Conservation (phyloP, 64 coral and sea anemone genomes). For the Platygyra sinensis region DNA sequence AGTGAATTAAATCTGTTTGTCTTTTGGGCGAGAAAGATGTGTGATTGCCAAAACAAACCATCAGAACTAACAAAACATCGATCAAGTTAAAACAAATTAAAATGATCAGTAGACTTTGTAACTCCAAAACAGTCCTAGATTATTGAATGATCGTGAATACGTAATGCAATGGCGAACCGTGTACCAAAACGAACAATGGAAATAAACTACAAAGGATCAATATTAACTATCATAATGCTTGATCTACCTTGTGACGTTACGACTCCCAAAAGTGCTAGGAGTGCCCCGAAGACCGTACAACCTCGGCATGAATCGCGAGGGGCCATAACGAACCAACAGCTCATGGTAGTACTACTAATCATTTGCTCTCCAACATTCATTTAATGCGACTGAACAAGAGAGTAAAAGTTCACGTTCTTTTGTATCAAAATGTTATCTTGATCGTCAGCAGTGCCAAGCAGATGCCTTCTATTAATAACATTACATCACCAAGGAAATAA, state of each 20-base stretch:
- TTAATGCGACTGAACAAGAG: not conserved
- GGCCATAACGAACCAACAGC: not conserved
- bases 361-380: not conserved
- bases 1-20: too few species aligned
- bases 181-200: not conserved
- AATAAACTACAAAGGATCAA: not conserved
- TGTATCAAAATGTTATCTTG: not conserved
- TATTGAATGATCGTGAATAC: not conserved
- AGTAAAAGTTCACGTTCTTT: conserved; percentile 22
- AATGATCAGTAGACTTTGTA: not conserved
- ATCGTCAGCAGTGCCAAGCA: too few species aligned
- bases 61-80: not conserved
- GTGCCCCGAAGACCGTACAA: not conserved
- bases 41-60: not conserved
- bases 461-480: too few species aligned
- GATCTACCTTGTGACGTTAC: not conserved
- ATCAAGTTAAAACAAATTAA: not conserved
- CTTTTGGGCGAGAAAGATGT: not conserved
- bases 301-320: not conserved
- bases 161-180: not conserved
- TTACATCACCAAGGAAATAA: too few species aligned
- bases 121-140: not conserved
- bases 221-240: not conserved
- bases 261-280: not conserved
- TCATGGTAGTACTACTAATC: not conserved